Conservation (phyloP, 2,888 invertebrate species). For the Drosophila aldrichi region DNA sequence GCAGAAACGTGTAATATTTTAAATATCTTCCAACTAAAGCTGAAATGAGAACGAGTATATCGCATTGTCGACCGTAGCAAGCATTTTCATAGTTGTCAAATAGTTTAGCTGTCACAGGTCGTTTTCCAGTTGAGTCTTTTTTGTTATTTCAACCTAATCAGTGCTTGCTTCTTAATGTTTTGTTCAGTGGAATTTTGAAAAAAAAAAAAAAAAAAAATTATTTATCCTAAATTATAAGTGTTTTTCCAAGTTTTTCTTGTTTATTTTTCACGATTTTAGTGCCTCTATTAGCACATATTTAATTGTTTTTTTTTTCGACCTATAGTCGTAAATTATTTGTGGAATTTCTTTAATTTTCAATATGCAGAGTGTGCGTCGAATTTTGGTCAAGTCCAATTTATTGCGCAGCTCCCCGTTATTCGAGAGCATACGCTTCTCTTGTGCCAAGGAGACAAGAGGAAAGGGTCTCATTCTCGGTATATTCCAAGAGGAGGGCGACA, state of each 20-base stretch:
- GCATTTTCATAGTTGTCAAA: not conserved
- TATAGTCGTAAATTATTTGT: slow-evolving; percentile 3
- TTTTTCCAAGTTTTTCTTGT: not conserved
- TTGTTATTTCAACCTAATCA: slow-evolving; percentile 3
- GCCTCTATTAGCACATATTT: not conserved
- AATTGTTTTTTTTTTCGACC: too few relatives aligned
- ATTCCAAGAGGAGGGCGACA: slow-evolving; percentile 85
- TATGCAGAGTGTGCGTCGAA: slow-evolving; percentile 47
- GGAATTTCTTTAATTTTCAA: slow-evolving; percentile 3
- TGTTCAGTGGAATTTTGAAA: slow-evolving; percentile 10
- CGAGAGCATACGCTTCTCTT: slow-evolving; percentile 27
- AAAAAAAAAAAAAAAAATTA: not conserved
- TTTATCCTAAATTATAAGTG: slow-evolving; percentile 33
- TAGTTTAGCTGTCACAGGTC: not conserved
- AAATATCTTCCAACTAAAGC: not conserved
- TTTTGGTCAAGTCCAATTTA: slow-evolving; percentile 17
- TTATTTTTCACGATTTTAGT: not conserved
- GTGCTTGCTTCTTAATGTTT: slow-evolving; percentile 21
- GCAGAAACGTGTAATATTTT: too few relatives aligned
- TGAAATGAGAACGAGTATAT: not conserved
- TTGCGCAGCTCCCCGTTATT: not conserved
- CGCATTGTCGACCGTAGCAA: not conserved
- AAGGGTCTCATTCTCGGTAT: slow-evolving; percentile 87
- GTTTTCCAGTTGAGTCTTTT: not conserved
- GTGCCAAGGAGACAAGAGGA: slow-evolving; percentile 9